Percentiles rank a stretch among this genome's conserved stretches.
These are phyloP conservation scores for Eudasyphora cyanicolor DNA, from an alignment of 2,888 invertebrate genomes.

Conservation along the genomic window DNA sequence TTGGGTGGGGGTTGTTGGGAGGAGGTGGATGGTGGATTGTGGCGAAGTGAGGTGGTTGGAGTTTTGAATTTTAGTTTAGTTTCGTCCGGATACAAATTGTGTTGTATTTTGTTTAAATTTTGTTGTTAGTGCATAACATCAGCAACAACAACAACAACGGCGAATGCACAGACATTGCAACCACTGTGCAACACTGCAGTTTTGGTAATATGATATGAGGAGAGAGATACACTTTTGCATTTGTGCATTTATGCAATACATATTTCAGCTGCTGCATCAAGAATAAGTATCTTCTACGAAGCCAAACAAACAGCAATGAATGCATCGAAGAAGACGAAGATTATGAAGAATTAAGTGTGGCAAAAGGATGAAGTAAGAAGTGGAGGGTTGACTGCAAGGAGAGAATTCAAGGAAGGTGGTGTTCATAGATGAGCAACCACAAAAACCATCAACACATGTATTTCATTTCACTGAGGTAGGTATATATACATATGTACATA, in stretches of 20 bases:
- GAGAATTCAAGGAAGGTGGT: background rate
- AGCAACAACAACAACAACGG: background rate
- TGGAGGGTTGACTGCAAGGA: background rate
- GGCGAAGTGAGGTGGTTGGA: too few species aligned
- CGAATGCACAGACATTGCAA: background rate
- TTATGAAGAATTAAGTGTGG: background rate
- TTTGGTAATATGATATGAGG: background rate
- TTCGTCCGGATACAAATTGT: background rate
- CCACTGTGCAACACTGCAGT: background rate
- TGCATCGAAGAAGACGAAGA: background rate
- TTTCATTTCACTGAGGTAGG: background rate
- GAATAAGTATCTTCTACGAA: background rate
- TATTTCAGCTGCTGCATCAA: background rate
- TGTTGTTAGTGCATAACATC: background rate
- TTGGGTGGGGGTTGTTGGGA: background rate
- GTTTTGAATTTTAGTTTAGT: background rate
- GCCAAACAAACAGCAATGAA: background rate
- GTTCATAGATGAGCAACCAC: background rate
- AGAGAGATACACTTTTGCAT: background rate
- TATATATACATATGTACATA: background rate
- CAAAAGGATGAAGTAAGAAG: background rate
- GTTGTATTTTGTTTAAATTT: background rate
- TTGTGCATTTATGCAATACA: background rate
- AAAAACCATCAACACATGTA: background rate
- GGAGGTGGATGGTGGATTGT: background rate